A percentile compares a stretch with the other conserved stretches of the same genome.
These are phyloP conservation scores for Falco cherrug DNA, from an alignment of 2,797 vertebrate species.

Conservation along the genomic window DNA sequence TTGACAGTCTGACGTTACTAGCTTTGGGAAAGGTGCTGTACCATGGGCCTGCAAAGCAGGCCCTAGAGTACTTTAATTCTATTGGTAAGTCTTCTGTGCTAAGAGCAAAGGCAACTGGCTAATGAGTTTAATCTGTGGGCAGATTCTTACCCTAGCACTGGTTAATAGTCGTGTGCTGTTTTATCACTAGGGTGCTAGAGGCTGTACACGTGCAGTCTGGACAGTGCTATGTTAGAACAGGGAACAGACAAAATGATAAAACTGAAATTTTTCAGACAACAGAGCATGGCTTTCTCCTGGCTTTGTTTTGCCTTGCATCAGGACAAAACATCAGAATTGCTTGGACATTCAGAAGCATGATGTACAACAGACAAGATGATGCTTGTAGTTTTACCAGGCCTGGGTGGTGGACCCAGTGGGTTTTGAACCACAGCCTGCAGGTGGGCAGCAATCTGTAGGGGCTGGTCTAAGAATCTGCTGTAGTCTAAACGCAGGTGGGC, in stretches of 20 bases:
- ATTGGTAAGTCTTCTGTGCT: constrained; percentile 32
- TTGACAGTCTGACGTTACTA: constrained; percentile 54
- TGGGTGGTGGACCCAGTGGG: neutral
- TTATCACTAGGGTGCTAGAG: neutral
- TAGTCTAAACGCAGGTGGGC: neutral
- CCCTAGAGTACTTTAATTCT: constrained; percentile 55
- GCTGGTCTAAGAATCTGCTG: neutral
- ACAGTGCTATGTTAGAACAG: neutral
- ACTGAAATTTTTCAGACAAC: neutral
- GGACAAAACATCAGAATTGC: neutral
- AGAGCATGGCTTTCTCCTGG: neutral
- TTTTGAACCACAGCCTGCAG: neutral
- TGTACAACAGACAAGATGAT: neutral
- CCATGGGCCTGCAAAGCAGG: constrained; percentile 17
- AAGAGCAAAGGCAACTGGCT: neutral
- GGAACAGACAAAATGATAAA: neutral
- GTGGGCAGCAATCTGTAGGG: neutral
- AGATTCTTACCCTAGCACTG: neutral
- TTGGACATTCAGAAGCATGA: neutral
- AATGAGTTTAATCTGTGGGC: neutral
- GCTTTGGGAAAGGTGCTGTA: constrained; percentile 61
- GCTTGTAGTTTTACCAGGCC: neutral
- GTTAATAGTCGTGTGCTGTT: neutral
- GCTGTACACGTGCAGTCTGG: neutral
- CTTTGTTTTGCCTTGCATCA: neutral